Conservation (phyloP, 2,888 invertebrate species). For the Xestia xanthographa region DNA sequence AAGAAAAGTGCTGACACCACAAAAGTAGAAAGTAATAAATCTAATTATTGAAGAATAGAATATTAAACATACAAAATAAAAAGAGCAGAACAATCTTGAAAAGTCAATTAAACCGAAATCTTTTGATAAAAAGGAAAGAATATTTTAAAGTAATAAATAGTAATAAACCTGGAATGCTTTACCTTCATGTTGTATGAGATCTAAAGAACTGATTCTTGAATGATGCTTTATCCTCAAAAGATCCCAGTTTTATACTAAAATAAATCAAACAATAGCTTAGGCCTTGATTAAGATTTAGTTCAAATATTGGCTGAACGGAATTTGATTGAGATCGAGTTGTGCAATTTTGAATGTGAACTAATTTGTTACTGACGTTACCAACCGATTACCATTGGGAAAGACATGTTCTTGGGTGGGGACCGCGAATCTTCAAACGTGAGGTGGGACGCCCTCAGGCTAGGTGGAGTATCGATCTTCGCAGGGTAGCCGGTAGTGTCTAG, state of each 20-base stretch:
- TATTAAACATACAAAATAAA: not conserved
- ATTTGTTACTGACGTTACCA: not conserved
- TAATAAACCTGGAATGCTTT: slow-evolving; percentile 41
- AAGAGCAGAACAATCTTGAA: not conserved
- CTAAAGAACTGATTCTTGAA: slow-evolving; percentile 73
- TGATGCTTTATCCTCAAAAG: slow-evolving; percentile 69
- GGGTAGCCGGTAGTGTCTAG: not conserved
- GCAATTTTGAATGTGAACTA: slow-evolving; percentile 6
- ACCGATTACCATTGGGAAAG: not conserved
- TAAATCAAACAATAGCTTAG: slow-evolving; percentile 73
- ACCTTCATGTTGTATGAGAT: slow-evolving; percentile 87
- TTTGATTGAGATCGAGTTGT: slow-evolving; percentile 59
- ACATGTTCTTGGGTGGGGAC: not conserved
- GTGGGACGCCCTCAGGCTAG: not conserved
- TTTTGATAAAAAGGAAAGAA: not conserved
- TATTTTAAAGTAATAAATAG: not conserved
- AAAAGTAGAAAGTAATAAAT: not conserved
- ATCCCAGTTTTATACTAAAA: slow-evolving; percentile 80
- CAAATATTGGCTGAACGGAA: slow-evolving; percentile 65
- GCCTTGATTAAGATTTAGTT: slow-evolving; percentile 64
- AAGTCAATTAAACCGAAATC: not conserved
- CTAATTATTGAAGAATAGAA: not conserved
- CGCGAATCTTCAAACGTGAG: not conserved
- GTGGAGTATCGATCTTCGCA: not conserved
- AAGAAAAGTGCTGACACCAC: not conserved